A percentile compares a stretch with the other conserved stretches of the same genome.
Evolutionary conservation across 2,888 invertebrate species (phyloP).

Genomic region (Oxystoma pomonae): DNA sequence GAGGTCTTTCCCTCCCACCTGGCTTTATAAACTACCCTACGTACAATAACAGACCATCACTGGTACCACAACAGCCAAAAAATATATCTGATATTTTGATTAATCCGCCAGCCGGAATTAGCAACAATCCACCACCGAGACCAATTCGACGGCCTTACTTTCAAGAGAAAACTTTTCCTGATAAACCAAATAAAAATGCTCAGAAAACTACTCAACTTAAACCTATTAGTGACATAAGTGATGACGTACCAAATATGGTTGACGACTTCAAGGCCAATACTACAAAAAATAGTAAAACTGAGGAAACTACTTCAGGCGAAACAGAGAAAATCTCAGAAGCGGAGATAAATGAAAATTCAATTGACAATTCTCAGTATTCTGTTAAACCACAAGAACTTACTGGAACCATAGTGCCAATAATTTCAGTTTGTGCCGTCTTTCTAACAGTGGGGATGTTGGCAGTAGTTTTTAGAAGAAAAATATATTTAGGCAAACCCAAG

Average conservation of each 20-base stretch:
- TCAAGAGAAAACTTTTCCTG: constrained; percentile 27
- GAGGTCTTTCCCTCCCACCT: constrained; percentile 18
- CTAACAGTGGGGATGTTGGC: constrained; percentile 63
- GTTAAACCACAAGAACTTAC: constrained; percentile 54
- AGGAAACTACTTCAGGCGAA: neutral
- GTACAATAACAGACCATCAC: constrained; percentile 32
- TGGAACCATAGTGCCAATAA: constrained; percentile 66
- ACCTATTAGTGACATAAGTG: constrained; percentile 10
- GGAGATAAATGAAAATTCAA: constrained; percentile 28
- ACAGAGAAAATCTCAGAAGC: constrained; percentile 12
- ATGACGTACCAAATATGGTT: constrained; percentile 22
- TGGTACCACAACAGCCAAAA: constrained; percentile 26
- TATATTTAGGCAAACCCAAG: constrained; percentile 61
- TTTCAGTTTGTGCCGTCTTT: constrained; percentile 66
- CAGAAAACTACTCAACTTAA: constrained; percentile 17
- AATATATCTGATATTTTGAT: constrained; percentile 6
- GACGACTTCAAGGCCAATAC: constrained; percentile 12
- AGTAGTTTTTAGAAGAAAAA: constrained; percentile 67
- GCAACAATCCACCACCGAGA: constrained; percentile 32
- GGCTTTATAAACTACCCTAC: constrained; percentile 27
- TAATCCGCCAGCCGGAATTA: constrained; percentile 28
- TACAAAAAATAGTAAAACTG: neutral
- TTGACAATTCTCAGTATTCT: constrained; percentile 37
- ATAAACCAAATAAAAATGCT: constrained; percentile 14
- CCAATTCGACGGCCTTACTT: constrained; percentile 28